phyloP scores from a whole-genome alignment of 2,888 invertebrate species.

The Polydrusus pterygomalis region DNA sequence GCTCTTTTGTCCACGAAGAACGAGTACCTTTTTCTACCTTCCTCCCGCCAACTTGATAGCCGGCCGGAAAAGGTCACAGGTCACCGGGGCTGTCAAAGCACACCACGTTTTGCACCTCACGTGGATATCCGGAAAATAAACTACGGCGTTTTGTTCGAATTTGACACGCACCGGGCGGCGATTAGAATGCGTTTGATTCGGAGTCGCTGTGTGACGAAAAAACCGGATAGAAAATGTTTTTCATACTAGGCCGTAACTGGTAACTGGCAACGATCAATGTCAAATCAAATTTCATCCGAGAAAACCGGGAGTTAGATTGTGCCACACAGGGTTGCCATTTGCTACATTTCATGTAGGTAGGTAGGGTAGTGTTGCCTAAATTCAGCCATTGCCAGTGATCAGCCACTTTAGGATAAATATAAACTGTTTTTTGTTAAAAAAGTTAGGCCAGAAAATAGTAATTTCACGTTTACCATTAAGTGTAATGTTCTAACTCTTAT shows the following conservation, averaged over 20 bases:
- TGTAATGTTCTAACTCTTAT: too few species aligned
- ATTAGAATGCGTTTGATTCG: background rate
- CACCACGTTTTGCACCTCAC: conserved; percentile 28
- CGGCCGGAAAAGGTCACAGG: conserved; percentile 27
- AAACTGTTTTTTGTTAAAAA: too few species aligned
- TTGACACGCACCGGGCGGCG: background rate
- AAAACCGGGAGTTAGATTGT: conserved; percentile 38
- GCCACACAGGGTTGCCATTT: conserved; percentile 16
- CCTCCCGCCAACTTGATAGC: conserved; percentile 33
- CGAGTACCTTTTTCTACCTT: background rate
- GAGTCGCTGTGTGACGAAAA: background rate
- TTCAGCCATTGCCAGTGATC: too few species aligned
- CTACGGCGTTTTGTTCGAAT: background rate
- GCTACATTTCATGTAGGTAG: too few species aligned
- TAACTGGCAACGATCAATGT: conserved; percentile 50
- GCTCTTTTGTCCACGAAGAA: conserved; percentile 7
- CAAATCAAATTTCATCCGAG: conserved; percentile 51
- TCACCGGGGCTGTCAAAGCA: conserved; percentile 30
- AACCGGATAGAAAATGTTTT: conserved; percentile 8
- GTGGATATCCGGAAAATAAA: conserved; percentile 19
- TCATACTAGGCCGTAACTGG: conserved; percentile 31
- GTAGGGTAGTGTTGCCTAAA: too few species aligned
- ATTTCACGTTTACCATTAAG: too few species aligned
- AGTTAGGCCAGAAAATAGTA: too few species aligned
- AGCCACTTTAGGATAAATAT: too few species aligned